Base-by-base conservation (phyloP, 1,140 invertebrate genomes). In the Hermetia illucens region DNA sequence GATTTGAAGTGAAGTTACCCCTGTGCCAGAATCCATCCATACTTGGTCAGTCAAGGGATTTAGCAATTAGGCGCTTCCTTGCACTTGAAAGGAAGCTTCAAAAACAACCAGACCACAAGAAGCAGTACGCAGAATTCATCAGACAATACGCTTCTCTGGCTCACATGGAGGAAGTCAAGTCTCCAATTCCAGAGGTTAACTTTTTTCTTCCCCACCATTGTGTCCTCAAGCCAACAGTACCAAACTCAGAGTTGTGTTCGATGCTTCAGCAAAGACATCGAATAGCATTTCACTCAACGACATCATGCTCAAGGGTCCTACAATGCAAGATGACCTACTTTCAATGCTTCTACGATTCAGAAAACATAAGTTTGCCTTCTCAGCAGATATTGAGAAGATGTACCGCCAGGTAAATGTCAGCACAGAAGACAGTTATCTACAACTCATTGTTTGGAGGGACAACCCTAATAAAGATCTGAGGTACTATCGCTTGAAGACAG, bases 391-490 rank as follows among this genome's bases (percentile, higher is more conserved):
- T 37, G 42, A 41, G 33, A 61, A 61, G 43, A 65, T 65, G 62
- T 69, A 62, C 35, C 41, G 60, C 5, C 61, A 64, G 39, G 51
- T 66, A 19, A 20, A 40, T 35, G 45, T 66, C 8, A 36, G 55
- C 36, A 20, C 43, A 17, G 40, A 50, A 5, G 49, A 64, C 39
- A 34, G 46, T 5, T 45, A 55, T 21, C 55, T 53, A 29, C 64
- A 68, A 43, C 40, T 48, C 31, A 65, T 68, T 15, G 19, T 68
- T 5, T 68, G 64, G 62, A 42, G 61, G 19, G 13, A 38, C 0
- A 21, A 38, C 9, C 45, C 45, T 0, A 24, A 34, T 8, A 21
- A 57, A 31, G 22, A 36, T n/a, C 27, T 64, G 1, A 46, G 43
- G 38, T 47, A 36, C 6, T 66, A 42, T 47, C 45, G 34, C 22